Evolutionary conservation across 2,888 invertebrate genomes (phyloP).

Genomic region (Brenthis ino): DNA sequence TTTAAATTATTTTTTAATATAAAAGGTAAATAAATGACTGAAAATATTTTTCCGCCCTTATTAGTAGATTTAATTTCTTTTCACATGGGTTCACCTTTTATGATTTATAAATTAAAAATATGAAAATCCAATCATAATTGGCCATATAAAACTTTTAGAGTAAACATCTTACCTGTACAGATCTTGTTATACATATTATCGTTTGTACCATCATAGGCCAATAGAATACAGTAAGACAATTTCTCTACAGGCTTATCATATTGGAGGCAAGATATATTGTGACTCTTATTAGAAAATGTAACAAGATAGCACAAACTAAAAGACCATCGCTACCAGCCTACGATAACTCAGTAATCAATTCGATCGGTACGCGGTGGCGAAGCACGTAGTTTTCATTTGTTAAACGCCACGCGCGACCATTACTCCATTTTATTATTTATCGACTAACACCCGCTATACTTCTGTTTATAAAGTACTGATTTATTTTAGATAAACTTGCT

Average conservation of each 20-base stretch:
- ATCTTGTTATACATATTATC: neutral
- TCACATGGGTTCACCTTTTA: no score
- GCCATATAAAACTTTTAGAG: no score
- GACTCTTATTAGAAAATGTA: constrained; percentile 28
- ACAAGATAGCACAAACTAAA: constrained; percentile 21
- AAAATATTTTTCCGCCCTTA: no score
- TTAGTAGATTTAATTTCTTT: no score
- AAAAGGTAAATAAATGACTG: no score
- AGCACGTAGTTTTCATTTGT: constrained; percentile 71
- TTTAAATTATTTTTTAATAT: no score
- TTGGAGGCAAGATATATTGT: constrained; percentile 14
- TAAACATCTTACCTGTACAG: neutral
- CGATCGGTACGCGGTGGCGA: constrained; percentile 57
- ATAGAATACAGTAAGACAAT: constrained; percentile 13
- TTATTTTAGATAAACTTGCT: neutral
- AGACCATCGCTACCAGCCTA: constrained; percentile 29
- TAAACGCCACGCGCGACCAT: constrained; percentile 69
- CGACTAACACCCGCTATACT: constrained; percentile 54
- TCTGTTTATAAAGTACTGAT: constrained; percentile 15
- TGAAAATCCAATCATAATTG: no score
- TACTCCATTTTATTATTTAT: constrained; percentile 70
- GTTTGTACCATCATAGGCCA: neutral
- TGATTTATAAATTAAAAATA: no score
- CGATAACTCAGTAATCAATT: constrained; percentile 40
- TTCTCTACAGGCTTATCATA: constrained; percentile 17